Base-by-base conservation (phyloP, 2,888 invertebrate species). In the Eupithecia inturbata region DNA sequence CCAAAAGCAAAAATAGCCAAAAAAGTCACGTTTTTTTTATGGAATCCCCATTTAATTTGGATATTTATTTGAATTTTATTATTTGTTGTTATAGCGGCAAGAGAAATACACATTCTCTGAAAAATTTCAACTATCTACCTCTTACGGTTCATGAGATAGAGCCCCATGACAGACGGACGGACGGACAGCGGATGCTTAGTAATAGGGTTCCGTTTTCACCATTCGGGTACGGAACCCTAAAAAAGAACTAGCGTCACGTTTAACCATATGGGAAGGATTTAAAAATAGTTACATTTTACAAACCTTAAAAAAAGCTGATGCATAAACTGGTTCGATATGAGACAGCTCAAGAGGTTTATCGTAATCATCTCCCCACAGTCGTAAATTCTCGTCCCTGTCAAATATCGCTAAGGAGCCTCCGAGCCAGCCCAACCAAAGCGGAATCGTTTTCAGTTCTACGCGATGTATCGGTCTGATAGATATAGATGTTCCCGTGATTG, bases 281-380 rank as follows among this genome's bases (percentile, higher is more conserved):
- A 3, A 16, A 64, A 36, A 36, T 19, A 12, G 0, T 36, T 9
- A n/a, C 16, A n/a, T 63, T n/a, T 36, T 64, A 64, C 75, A 78
- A 77, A 93, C 98, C 94, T 97, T 97, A 86, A 97, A 98, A 89
- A 97, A 98, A 63, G 98, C 97, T 45, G 98, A 97, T 64, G 97
- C 97, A 85, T 98, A 98, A 0, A 98, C 97, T 60, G 98, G 95
- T 60, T 97, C 96, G 22, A 97, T 97, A 84, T 96, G 96, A 45
- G 97, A 96, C 80, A 98, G 95, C 88, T 98, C 98, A 78, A 98
- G 92, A 33, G 96, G 94, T 89, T 98, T 98, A 81, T 98, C 97
- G 84, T 98, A 97, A 77, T 98, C 96, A 1, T 99, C 98, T 86
- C 99, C 99, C 85, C 98, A 95, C 67, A 99, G 93, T 88, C 98